Base-by-base conservation (phyloP, 2,888 invertebrate genomes). In the Heliconius ismenius region DNA sequence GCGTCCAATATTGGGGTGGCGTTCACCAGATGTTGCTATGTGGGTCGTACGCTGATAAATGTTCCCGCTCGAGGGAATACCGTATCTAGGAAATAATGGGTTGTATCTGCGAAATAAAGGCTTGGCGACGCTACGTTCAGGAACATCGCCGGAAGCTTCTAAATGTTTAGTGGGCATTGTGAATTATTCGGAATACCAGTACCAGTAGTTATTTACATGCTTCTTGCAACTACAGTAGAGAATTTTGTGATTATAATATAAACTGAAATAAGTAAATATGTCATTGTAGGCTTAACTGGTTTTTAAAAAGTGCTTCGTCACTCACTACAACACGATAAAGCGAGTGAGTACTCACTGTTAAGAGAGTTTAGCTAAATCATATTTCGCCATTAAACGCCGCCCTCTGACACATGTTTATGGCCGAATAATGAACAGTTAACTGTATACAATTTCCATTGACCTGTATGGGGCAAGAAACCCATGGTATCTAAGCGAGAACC, bases 31-130 rank as follows among this genome's bases (percentile, higher is more conserved):
- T 90, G 89, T 91, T 92, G 90, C 90, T 89, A 91, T 90, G 88
- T 90, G 91, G 92, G 90, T 90, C 90, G 89, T 82, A 81, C 80
- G 79, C 89, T 92, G 92, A 92, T 91, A 92, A 92, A 92, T 91
- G 90, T 87, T 84, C 84, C 85, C 84, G 83, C 88, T 88, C 83
- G 86, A 88, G 89, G 90, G 88, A 89, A 88, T 87, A 86, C 83
- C 83, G 84, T 85, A 86, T 86, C 85, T 83, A 82, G 81, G 82
- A 84, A 88, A 86, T 88, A 79, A 80, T 78, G 80, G 76, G 76
- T 79, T 58, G 77, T 79, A 77, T 80, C 76, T 80, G 73, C 76
- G 36, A 81, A 80, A 81, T 81, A 81, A 81, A 79, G 74, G 76
- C 76, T 78, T 63, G 75, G 74, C 73, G 78, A 75, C 10, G 36